Conservation (phyloP, 2,113 vertebrate species). For the Melanerpes aurifrons region DNA sequence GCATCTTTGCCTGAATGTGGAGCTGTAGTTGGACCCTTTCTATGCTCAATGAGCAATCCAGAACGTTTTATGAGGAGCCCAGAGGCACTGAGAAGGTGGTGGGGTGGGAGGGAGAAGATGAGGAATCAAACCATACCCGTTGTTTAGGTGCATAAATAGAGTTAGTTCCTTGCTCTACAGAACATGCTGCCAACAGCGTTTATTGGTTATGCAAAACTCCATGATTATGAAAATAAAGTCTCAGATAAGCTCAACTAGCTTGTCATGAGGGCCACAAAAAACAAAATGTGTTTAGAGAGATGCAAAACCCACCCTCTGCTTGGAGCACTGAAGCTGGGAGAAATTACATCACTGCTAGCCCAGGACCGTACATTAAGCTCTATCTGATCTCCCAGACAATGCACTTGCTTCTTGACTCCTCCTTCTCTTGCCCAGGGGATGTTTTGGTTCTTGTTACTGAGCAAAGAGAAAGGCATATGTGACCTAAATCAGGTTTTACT, state of each 20-base stretch:
- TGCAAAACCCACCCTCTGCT: not conserved
- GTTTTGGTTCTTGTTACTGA: slow-evolving; percentile 5
- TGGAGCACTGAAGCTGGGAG: not conserved
- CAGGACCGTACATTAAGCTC: not conserved
- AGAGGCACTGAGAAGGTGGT: not conserved
- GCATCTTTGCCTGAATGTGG: not conserved
- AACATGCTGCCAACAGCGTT: not conserved
- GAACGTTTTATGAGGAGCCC: not conserved
- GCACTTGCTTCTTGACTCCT: not conserved
- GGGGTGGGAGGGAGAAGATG: not conserved
- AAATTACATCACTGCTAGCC: not conserved
- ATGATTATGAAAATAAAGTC: slow-evolving; percentile 35
- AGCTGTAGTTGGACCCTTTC: not conserved
- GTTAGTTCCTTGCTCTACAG: not conserved
- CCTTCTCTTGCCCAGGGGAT: slow-evolving; percentile 48
- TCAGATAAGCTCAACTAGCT: not conserved
- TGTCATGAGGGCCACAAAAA: not conserved
- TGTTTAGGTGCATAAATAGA: not conserved
- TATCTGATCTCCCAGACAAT: slow-evolving; percentile 35
- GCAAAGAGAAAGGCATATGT: slow-evolving; percentile 61
- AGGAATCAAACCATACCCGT: not conserved
- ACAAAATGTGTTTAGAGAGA: not conserved
- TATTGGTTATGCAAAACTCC: not conserved
- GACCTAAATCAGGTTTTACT: slow-evolving; percentile 70
- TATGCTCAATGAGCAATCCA: not conserved